Percentiles rank a stretch among this genome's conserved stretches.
These are phyloP conservation scores for Eurystomus glaucurus DNA, from an alignment of 2,797 vertebrate species.

Conservation along the genomic window DNA sequence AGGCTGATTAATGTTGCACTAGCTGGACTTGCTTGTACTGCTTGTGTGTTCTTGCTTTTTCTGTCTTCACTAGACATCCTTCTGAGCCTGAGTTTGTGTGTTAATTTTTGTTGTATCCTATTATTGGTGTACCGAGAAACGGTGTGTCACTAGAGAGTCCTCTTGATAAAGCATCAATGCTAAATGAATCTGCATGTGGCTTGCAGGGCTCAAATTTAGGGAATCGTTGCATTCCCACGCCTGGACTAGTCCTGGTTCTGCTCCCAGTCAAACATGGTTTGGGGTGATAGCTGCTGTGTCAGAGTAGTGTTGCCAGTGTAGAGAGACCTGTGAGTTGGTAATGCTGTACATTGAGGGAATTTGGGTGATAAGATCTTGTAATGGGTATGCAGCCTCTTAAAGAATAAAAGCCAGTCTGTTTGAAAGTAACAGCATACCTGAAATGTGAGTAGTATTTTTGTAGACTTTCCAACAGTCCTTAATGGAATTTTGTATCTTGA, in stretches of 20 bases:
- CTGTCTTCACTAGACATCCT: neutral
- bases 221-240: neutral
- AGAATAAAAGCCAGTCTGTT: neutral
- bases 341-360: accelerated
- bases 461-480: neutral
- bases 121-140: neutral
- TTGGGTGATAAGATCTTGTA: neutral
- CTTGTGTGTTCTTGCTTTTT: neutral
- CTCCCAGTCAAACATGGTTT: neutral
- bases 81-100: neutral
- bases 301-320: neutral
- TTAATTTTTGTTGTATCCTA: neutral
- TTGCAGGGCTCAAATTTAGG: neutral
- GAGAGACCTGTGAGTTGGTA: neutral
- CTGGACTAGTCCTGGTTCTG: neutral
- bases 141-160: neutral
- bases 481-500: neutral
- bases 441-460: neutral
- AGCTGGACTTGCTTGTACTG: neutral
- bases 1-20: neutral
- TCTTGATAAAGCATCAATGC: neutral
- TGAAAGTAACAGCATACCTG: neutral
- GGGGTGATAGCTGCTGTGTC: neutral
- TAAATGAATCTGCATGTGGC: neutral
- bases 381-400: neutral